Conservation (phyloP, 2,113 vertebrate species). For the Turnix velox region DNA sequence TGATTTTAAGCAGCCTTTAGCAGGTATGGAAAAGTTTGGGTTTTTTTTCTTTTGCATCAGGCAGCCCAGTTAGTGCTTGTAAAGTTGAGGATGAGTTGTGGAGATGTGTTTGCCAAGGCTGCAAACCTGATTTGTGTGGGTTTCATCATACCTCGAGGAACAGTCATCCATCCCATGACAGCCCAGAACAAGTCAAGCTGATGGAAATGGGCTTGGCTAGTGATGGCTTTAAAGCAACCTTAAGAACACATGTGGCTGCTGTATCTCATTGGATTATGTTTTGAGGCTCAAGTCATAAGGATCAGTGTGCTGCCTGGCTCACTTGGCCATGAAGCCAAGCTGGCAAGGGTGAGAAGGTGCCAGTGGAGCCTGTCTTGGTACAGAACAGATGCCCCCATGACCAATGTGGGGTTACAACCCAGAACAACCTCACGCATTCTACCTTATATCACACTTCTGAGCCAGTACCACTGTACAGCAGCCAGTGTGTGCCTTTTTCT, state of each 20-base stretch:
- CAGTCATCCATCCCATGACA: fast-evolving
- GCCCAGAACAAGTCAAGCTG: neutral
- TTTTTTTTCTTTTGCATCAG: neutral
- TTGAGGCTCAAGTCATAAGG: neutral
- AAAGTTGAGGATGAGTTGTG: neutral
- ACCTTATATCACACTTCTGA: fast-evolving
- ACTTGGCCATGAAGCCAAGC: neutral
- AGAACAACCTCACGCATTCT: neutral
- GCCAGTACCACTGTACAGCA: neutral
- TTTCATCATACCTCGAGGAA: fast-evolving
- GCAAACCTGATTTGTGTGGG: neutral
- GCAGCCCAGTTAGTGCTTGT: neutral
- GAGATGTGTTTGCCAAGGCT: neutral
- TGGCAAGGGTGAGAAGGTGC: neutral
- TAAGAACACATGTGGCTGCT: fast-evolving
- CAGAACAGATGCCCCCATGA: neutral
- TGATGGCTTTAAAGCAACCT: fast-evolving
- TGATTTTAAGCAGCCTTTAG: neutral
- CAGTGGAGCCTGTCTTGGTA: neutral
- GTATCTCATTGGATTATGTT: neutral
- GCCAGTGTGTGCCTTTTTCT: too few species aligned
- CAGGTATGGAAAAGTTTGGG: neutral
- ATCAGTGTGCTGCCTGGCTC: neutral
- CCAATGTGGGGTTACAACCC: fast-evolving
- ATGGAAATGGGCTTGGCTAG: fast-evolving